Conservation (phyloP, 2,888 invertebrate species). For the Pseudococcus jackbeardsleyi region DNA sequence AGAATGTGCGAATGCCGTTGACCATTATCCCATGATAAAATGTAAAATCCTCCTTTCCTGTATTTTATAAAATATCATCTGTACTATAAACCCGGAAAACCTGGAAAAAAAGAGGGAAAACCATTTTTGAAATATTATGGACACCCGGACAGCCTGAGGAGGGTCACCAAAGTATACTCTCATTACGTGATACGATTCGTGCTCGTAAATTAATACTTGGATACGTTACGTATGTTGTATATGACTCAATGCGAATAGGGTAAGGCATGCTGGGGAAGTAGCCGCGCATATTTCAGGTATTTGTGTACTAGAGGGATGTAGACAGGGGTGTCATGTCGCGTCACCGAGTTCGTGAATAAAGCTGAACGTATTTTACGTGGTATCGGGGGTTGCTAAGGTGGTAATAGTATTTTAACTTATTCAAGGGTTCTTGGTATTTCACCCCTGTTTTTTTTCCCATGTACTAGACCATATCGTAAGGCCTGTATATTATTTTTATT, state of each 20-base stretch:
- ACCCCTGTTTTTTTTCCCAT: slow-evolving; percentile 25
- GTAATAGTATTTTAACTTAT: slow-evolving; percentile 52
- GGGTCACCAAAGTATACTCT: not conserved
- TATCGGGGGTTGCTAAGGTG: slow-evolving; percentile 48
- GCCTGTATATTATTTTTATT: not conserved
- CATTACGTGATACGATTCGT: slow-evolving; percentile 19
- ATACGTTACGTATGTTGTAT: not conserved
- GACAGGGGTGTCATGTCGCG: not conserved
- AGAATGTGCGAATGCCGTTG: too few species aligned
- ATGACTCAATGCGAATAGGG: not conserved
- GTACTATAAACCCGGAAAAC: too few species aligned
- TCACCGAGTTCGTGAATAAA: not conserved
- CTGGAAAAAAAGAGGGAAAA: too few species aligned
- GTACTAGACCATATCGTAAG: not conserved
- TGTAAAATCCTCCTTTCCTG: too few species aligned
- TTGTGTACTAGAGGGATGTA: not conserved
- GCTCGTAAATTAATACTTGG: not conserved
- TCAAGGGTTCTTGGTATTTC: slow-evolving; percentile 51
- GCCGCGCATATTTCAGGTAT: slow-evolving; percentile 14
- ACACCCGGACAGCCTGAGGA: too few species aligned
- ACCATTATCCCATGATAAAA: too few species aligned
- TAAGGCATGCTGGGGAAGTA: not conserved
- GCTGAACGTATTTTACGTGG: slow-evolving; percentile 4
- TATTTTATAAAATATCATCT: too few species aligned
- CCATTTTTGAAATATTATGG: too few species aligned